These are phyloP conservation scores for Bellardia bayeri DNA, from an alignment of 2,888 invertebrate genomes.

Conservation along the genomic window DNA sequence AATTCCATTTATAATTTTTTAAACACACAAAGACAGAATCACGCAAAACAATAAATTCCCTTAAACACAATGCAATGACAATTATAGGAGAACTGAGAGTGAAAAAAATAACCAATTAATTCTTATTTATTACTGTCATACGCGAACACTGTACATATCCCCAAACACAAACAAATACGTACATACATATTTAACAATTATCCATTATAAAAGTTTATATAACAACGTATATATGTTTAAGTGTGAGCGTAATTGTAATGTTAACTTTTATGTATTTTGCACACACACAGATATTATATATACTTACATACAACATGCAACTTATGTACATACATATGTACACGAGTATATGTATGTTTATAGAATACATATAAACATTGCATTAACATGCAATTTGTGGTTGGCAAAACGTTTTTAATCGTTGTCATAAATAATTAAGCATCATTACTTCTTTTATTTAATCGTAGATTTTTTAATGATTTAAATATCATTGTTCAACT, in stretches of 20 bases:
- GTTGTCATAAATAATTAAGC: conserved; percentile 44
- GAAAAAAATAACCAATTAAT: conserved; percentile 51
- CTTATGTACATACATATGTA: not conserved
- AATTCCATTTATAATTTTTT: conserved; percentile 48
- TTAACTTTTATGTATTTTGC: conserved; percentile 17
- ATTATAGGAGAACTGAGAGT: conserved; percentile 8
- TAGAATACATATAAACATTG: not conserved
- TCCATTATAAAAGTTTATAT: conserved; percentile 29
- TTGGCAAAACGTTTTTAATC: conserved; percentile 54
- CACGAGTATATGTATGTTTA: not conserved
- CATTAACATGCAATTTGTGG: conserved; percentile 55
- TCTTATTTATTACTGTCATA: conserved; percentile 55
- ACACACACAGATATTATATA: not conserved
- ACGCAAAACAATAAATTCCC: conserved; percentile 43
- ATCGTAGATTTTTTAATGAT: conserved; percentile 31
- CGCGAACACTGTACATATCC: not conserved
- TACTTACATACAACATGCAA: not conserved
- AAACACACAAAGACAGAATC: conserved; percentile 11
- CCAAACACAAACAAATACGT: not conserved
- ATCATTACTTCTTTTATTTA: conserved; percentile 41
- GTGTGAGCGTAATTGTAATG: conserved; percentile 45
- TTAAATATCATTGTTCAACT: conserved; percentile 2
- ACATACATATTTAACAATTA: conserved; percentile 7
- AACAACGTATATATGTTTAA: conserved; percentile 25
- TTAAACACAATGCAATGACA: conserved; percentile 39